Conservation (phyloP, 1,140 invertebrate species). For the Microplitis mediator region DNA sequence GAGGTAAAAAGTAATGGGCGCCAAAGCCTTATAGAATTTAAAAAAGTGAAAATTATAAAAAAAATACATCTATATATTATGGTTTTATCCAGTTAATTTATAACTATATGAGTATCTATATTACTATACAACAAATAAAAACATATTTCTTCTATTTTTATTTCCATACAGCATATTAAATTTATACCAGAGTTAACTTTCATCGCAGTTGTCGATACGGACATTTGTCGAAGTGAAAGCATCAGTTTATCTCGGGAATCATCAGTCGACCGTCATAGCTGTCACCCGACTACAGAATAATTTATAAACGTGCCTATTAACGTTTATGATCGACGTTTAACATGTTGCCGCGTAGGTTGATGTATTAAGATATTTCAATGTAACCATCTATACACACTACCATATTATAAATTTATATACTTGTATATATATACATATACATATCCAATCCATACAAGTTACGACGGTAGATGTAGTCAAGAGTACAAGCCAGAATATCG, state of each 20-base stretch:
- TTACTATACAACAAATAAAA: too few relatives aligned
- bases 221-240: background rate
- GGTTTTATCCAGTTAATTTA: background rate
- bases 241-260: slow-evolving; percentile 3
- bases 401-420: slow-evolving; percentile 2
- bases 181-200: too few relatives aligned
- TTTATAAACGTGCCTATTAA: slow-evolving; percentile 41
- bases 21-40: too few relatives aligned
- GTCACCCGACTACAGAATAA: slow-evolving; percentile 42
- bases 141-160: background rate
- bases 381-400: slow-evolving; percentile 1
- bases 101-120: background rate
- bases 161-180: background rate
- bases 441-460: background rate
- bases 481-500: slow-evolving; percentile 21
- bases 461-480: background rate
- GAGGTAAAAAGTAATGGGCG: too few relatives aligned
- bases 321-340: slow-evolving; percentile 42
- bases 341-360: slow-evolving; percentile 30
- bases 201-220: background rate
- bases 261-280: slow-evolving; percentile 21
- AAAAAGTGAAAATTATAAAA: too few relatives aligned
- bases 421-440: background rate
- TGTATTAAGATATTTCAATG: slow-evolving; percentile 43
- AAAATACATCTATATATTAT: background rate